Evolutionary conservation across 1,140 invertebrate genomes (phyloP).

Genomic region (Procambarus virginalis): DNA sequence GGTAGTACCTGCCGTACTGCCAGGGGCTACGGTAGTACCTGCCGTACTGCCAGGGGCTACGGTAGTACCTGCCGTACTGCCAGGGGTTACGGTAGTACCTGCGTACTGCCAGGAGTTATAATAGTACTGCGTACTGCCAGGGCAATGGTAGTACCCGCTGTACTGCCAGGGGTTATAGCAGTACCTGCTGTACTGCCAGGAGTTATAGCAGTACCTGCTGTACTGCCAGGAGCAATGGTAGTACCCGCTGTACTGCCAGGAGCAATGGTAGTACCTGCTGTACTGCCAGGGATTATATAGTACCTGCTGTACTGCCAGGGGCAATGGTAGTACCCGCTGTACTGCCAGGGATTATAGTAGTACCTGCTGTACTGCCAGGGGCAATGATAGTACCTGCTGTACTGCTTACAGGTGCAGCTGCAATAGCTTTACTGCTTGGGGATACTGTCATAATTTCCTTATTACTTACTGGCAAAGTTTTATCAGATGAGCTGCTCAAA

Average conservation of each 20-base stretch:
- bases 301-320: not conserved
- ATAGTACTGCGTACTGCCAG: not conserved
- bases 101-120: not conserved
- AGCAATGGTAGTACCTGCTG: not conserved
- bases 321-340: not conserved
- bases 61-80: not conserved
- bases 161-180: not conserved
- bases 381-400: not conserved
- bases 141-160: not conserved
- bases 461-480: not conserved
- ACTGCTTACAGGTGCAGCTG: not conserved
- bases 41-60: not conserved
- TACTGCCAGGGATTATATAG: not conserved
- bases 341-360: not conserved
- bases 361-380: not conserved
- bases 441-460: constrained; percentile 3
- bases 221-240: not conserved
- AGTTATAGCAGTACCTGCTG: not conserved
- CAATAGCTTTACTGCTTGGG: not conserved
- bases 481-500: not conserved
- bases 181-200: not conserved
- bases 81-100: not conserved
- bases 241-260: not conserved
- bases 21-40: not conserved
- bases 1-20: not conserved